Conservation (phyloP, 2,888 invertebrate genomes). For the Cosmorhoe ocellata region DNA sequence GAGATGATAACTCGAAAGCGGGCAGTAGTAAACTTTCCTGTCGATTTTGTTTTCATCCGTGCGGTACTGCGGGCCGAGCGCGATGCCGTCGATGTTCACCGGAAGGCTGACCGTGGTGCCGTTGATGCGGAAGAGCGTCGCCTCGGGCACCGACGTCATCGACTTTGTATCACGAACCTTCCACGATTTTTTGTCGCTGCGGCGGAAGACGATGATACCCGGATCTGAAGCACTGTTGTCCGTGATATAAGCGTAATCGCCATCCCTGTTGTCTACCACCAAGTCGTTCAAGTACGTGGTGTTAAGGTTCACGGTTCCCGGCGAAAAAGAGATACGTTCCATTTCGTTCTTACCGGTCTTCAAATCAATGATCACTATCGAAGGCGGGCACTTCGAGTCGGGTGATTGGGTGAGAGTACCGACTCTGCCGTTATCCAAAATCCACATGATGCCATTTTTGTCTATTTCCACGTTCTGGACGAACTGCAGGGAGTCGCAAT, state of each 20-base stretch:
- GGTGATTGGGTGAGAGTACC: slow-evolving; percentile 82
- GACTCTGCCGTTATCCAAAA: slow-evolving; percentile 86
- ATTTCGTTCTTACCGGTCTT: slow-evolving; percentile 81
- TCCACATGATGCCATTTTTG: slow-evolving; percentile 86
- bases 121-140: slow-evolving; percentile 83
- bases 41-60: slow-evolving; percentile 60
- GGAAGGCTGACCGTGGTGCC: slow-evolving; percentile 81
- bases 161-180: slow-evolving; percentile 85
- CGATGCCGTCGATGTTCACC: slow-evolving; percentile 87
- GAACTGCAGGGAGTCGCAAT: slow-evolving; percentile 87
- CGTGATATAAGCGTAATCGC: slow-evolving; percentile 88
- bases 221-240: slow-evolving; percentile 87
- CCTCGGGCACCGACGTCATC: slow-evolving; percentile 84
- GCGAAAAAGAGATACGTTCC: slow-evolving; percentile 84
- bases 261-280: slow-evolving; percentile 86
- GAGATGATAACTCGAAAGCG: slow-evolving; percentile 86
- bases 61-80: slow-evolving; percentile 84
- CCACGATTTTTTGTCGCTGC: slow-evolving; percentile 85
- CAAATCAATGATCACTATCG: slow-evolving; percentile 86
- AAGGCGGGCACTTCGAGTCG: slow-evolving; percentile 84
- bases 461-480: slow-evolving; percentile 90
- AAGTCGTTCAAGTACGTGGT: slow-evolving; percentile 87
- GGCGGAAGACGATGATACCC: slow-evolving; percentile 87
- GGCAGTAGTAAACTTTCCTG: slow-evolving; percentile 85
- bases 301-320: slow-evolving; percentile 80